These are phyloP conservation scores for Pyrochroa serraticornis DNA, from an alignment of 2,888 invertebrate genomes.

Conservation along the genomic window DNA sequence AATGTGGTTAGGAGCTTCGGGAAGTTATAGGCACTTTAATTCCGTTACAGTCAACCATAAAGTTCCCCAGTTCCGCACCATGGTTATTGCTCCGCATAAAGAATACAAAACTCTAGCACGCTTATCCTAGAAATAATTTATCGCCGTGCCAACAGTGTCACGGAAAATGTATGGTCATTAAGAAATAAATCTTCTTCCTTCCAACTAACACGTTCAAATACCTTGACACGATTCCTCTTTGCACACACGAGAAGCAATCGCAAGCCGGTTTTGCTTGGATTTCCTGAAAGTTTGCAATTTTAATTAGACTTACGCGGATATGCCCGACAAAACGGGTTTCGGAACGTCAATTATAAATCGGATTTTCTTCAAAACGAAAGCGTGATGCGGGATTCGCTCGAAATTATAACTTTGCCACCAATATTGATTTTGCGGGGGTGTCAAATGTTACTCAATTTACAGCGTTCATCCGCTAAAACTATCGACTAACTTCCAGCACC, in stretches of 20 bases:
- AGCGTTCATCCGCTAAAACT: not conserved
- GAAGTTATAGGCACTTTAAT: not conserved
- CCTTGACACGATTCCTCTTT: constrained; percentile 8
- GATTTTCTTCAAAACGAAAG: constrained; percentile 8
- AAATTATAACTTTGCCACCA: constrained; percentile 16
- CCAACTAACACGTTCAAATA: not conserved
- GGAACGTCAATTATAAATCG: constrained; percentile 9
- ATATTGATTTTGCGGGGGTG: constrained; percentile 22
- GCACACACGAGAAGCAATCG: not conserved
- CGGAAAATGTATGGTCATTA: not conserved
- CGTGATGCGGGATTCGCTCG: constrained; percentile 5
- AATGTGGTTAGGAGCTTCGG: not conserved
- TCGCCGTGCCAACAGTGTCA: constrained; percentile 1
- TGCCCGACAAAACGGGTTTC: not conserved
- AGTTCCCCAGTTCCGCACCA: constrained; percentile 7
- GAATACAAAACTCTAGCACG: constrained; percentile 6
- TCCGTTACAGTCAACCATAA: constrained; percentile 5
- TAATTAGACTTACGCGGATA: not conserved
- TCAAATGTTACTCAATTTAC: constrained; percentile 8
- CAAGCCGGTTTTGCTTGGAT: not conserved
- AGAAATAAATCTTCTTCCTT: not conserved
- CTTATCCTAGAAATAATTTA: constrained; percentile 15
- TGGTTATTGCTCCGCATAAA: not conserved
- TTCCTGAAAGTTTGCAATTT: not conserved
- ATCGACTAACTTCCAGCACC: not conserved